These are phyloP conservation scores for Clytia hemisphaerica DNA, from an alignment of 30 jellyfish, hydroid and myxozoan species.

Conservation along the genomic window DNA sequence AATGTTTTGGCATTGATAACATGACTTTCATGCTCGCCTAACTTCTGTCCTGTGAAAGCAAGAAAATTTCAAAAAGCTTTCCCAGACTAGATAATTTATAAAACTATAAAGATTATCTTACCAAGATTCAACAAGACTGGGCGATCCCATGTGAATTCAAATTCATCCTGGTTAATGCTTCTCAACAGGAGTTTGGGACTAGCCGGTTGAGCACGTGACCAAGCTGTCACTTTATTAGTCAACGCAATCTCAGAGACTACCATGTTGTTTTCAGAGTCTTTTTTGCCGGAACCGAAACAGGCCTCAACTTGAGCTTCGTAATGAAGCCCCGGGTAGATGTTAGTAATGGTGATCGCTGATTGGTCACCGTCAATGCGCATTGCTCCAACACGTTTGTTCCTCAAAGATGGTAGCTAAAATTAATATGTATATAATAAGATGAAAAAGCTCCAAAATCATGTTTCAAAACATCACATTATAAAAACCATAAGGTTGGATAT, in stretches of 20 bases:
- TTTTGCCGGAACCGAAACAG: constrained; percentile 29
- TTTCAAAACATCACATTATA: too few relatives aligned
- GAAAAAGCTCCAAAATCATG: too few relatives aligned
- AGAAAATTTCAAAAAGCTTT: too few relatives aligned
- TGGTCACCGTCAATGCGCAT: neutral
- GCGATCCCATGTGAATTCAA: constrained; percentile 40
- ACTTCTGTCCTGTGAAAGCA: too few relatives aligned
- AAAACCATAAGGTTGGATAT: too few relatives aligned
- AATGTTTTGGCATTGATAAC: too few relatives aligned
- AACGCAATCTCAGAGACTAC: constrained; percentile 10
- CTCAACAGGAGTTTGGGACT: constrained; percentile 29
- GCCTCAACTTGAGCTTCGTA: constrained; percentile 22
- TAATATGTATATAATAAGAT: too few relatives aligned
- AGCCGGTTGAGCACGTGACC: constrained; percentile 64
- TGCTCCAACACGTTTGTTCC: constrained; percentile 9
- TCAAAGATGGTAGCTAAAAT: neutral
- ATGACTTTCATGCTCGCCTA: too few relatives aligned
- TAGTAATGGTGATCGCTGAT: constrained; percentile 17
- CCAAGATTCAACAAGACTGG: constrained; percentile 55
- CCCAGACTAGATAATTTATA: too few relatives aligned
- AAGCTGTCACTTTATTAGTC: constrained; percentile 12
- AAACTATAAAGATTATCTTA: too few relatives aligned
- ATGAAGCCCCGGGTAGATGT: constrained; percentile 25
- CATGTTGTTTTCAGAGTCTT: constrained; percentile 1
- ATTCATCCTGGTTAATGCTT: constrained; percentile 33